Evolutionary conservation across 2,888 invertebrate species (phyloP), one percentile per base, ranked within the genome.

Genomic region (Zootermopsis nevadensis): DNA sequence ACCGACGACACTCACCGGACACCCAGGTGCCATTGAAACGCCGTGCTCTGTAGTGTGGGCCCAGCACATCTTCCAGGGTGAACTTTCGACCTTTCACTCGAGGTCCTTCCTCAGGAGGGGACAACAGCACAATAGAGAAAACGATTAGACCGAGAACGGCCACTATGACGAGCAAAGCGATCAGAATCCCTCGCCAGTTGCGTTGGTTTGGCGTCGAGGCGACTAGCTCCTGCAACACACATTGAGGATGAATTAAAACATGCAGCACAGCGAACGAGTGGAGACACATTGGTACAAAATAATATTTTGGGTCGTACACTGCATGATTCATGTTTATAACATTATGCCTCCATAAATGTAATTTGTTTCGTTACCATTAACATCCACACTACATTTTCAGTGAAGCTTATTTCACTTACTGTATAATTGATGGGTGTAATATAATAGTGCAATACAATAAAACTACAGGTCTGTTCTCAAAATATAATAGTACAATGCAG

Each of bases 151-250:
- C 96, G 87, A 97, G 93, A 55, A 98, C 97, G 48, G 95, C 94
- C 33, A 96, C 94, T 86, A 98, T 98, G 86, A 98, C 98, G 87
- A 98, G 92, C 85, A 98, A 91, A 0, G 98, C 97, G 86, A 98
- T 98, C 87, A 96, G 94, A 87, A 98, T 98, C 30, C 98, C 98
- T 74, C 96, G 94, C 98, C 98, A 98, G 91, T 98, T 98, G 85
- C 97, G 92, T 89, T 97, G 94, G 85, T 94, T 95, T 6, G 97
- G 96, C 24, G 96, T 95, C 80, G 95, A 93, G 67, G 96, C 96
- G 87, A 97, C 97, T 89, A 98, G 90, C 90, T 98, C 98, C 98
- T 98, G 92, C 7, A 91, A 91, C 85, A 83, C 86, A 77, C 85
- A 83, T 86, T 38, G 10, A 48, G 3, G 15, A 48, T 19, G 3